Base-by-base conservation (phyloP, 2,888 invertebrate species). In the Aspidapion aeneum region DNA sequence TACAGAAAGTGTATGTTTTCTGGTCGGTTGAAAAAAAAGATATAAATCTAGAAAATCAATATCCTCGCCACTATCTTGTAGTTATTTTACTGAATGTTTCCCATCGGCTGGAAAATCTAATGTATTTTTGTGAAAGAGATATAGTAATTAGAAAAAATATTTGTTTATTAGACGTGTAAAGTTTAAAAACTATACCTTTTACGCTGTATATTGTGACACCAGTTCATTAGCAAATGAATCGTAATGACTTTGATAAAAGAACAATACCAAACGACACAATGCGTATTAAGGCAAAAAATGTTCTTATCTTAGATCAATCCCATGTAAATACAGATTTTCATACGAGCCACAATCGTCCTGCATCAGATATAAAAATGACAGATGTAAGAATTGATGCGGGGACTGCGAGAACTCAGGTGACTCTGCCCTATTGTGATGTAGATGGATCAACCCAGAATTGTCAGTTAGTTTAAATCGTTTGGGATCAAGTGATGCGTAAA, bases 381-480 rank as follows among this genome's bases (percentile, higher is more conserved):
- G 72, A 72, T 72, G 72, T 68, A 71, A 71, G 68, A 70, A 70
- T 64, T 70, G 66, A 68, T 65, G 66, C 66, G 67, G 64, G 65
- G 66, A 50, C 56, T 22, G 63, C 62, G 64, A 62, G 60, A 68
- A 64, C 69, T 72, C 71, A 71, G 72, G 73, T 74, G 73, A 73
- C 70, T 73, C 68, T 62, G 61, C 64, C 3, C 12, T 60, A 73
- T 75, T 75, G 71, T 75, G 65, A 74, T 75, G 73, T 70, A 75
- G 72, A 74, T 73, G 71, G 61, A 35, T 35, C 35, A 64, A 63
- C 63, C 66, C 68, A 63, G 73, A 71, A 74, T 73, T 71, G 73
- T 74, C 73, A 74, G 75, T 75, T 72, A 69, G 71, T 71, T 70
- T 35, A 35, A 69, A 72, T 73, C 74, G 72, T 72, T 73, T 73